Evolutionary conservation across 1,140 invertebrate species (phyloP).

Genomic region (Proctacanthus coquilletti): DNA sequence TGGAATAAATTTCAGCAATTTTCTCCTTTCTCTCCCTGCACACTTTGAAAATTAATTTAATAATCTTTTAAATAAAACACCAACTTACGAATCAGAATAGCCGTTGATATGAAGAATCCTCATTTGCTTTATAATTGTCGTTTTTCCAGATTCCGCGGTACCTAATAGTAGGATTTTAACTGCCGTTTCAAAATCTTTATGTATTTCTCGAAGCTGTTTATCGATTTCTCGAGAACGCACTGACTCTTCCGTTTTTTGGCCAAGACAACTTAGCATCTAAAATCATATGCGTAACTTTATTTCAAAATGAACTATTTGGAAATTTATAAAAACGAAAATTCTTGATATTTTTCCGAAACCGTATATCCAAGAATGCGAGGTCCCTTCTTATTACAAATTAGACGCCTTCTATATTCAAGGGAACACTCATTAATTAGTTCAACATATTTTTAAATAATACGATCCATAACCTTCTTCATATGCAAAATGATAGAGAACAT

Average conservation of each 20-base stretch:
- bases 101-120: slow-evolving; percentile 59
- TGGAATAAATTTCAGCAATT: slow-evolving; percentile 42
- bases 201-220: slow-evolving; percentile 13
- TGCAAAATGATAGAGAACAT: no score
- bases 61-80: no score
- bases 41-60: no score
- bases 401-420: no score
- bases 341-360: slow-evolving; percentile 81
- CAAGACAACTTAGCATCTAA: slow-evolving; percentile 3
- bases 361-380: no score
- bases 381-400: no score
- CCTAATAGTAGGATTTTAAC: slow-evolving; percentile 52
- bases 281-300: not conserved
- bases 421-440: no score
- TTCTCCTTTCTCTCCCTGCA: slow-evolving; percentile 46
- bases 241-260: not conserved
- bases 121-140: slow-evolving; percentile 73
- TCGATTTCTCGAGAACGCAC: slow-evolving; percentile 9
- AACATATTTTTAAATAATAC: no score
- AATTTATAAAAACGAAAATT: slow-evolving; percentile 39
- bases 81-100: slow-evolving; percentile 43
- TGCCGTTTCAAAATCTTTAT: slow-evolving; percentile 20
- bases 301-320: not conserved
- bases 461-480: no score
- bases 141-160: slow-evolving; percentile 55